Evolutionary conservation across 2,888 invertebrate species (phyloP), one percentile per base, ranked within the genome.

Genomic region (Didymodactylos carnosus): DNA sequence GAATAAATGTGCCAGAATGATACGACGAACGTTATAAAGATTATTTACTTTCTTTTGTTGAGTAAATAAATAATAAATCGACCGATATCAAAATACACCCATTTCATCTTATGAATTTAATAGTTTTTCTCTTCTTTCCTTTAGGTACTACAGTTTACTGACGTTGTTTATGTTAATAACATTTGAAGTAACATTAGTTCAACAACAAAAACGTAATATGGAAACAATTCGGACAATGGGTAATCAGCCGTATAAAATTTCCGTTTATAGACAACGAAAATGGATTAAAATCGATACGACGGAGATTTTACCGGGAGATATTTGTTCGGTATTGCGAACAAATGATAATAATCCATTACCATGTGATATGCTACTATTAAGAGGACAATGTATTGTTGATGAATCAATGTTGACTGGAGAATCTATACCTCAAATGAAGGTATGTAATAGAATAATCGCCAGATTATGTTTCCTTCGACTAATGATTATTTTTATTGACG

Each of bases 171-270:
- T 97, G 95, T 86, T 97, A 74, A 88, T 97, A 39, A 88, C 92
- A 80, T 97, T 97, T 82, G 98, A 99, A 83, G 95, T 94, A 78
- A 97, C 97, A 0, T 86, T 99, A 73, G 97, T 99, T 0, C 94
- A 97, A 79, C 98, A 99, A 81, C 98, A 99, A 81, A 84, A 98
- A 73, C 87, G 91, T 77, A 98, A 99, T 82, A 94, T 99, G 94
- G 90, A 93, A 0, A 97, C 97, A 85, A 97, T 99, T 77, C 87
- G 97, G 19, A 94, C 94, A 85, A 99, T 99, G 98, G 98, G 97
- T 5, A 97, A 94, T 81, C 94, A 93, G 82, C 94, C 97, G 0
- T 94, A 94, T 40, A 75, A 69, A 35, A 69, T 79, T 69, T 86
- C 91, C 87, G 92, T 91, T 0, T 92, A 94, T 80, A 88, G 97